These are phyloP conservation scores for Macropodus opercularis DNA, from an alignment of 2,797 vertebrate genomes.

Conservation along the genomic window DNA sequence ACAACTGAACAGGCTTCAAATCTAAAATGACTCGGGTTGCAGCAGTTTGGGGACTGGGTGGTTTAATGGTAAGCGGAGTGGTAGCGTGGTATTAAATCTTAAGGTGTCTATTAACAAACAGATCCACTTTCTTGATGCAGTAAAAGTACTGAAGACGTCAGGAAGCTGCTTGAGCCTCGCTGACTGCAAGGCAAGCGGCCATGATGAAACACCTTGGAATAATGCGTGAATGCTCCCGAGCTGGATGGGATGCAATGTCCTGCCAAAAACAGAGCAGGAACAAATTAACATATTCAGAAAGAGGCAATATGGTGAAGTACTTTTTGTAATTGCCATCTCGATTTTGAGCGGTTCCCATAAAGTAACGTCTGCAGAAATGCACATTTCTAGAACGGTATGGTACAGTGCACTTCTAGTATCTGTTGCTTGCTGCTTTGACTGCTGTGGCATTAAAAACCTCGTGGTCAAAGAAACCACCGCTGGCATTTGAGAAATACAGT, in stretches of 20 bases:
- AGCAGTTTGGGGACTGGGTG: no score
- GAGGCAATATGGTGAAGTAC: neutral
- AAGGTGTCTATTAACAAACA: no score
- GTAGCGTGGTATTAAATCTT: no score
- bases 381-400: neutral
- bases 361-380: neutral
- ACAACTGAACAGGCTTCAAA: no score
- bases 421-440: constrained; percentile 19
- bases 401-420: neutral
- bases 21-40: no score
- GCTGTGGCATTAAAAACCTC: neutral
- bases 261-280: no score
- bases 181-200: no score
- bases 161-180: no score
- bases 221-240: neutral
- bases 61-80: no score
- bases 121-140: no score
- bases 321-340: neutral
- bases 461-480: constrained; percentile 11
- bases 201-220: neutral
- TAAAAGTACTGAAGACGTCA: no score
- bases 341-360: neutral
- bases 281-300: no score
- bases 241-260: neutral
- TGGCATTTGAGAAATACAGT: constrained; percentile 16